phyloP scores from a whole-genome alignment of 2,113 vertebrate genomes.

The Vidua chalybeata region DNA sequence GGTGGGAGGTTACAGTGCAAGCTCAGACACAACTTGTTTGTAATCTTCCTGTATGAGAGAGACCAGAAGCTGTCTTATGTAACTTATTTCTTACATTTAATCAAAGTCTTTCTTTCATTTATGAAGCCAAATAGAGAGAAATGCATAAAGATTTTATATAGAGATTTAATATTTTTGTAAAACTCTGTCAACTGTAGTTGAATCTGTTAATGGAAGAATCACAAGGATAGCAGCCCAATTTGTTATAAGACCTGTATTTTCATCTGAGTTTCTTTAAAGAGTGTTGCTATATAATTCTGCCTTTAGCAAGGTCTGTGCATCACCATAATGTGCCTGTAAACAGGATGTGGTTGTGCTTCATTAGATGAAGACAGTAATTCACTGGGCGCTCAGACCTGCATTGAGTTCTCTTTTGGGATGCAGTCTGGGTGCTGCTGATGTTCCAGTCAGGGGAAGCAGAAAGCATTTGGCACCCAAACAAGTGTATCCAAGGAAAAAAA shows the following conservation, averaged over 20 bases:
- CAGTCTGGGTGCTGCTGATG: fast-evolving
- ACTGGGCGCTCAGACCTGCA: not conserved
- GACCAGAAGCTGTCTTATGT: not conserved
- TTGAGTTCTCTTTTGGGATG: not conserved
- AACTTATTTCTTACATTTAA: not conserved
- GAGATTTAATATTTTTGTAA: not conserved
- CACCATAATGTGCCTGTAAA: not conserved
- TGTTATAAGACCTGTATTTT: not conserved
- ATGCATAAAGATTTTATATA: not conserved
- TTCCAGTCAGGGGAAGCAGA: not conserved
- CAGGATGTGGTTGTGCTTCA: not conserved
- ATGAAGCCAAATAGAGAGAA: not conserved
- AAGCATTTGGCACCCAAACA: not conserved
- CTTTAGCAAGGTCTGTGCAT: conserved; percentile 3
- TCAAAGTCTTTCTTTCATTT: not conserved
- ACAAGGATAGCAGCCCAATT: not conserved
- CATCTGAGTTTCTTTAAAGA: not conserved
- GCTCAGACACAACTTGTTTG: not conserved
- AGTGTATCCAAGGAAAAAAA: too few species aligned
- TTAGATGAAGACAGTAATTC: not conserved
- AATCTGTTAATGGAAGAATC: not conserved
- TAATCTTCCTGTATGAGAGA: not conserved
- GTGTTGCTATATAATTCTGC: not conserved
- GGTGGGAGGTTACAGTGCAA: not conserved
- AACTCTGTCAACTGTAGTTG: not conserved